Evolutionary conservation across 1,140 invertebrate genomes (phyloP), one percentile per base, ranked within the genome.

Genomic region (Orussus abietinus): DNA sequence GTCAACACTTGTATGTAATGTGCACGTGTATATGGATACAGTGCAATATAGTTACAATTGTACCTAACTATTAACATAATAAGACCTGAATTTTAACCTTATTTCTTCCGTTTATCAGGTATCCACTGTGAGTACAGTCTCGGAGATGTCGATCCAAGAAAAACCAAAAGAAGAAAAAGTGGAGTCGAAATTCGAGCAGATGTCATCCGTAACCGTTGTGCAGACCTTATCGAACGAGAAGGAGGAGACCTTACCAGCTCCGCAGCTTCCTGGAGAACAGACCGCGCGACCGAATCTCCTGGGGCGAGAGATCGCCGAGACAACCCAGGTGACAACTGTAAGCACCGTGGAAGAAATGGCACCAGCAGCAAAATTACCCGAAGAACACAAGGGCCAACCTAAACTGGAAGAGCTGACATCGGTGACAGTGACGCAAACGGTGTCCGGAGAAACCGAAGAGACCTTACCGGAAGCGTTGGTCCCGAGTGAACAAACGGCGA

Each of bases 401-500:
- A 44, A 49, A 14, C 44, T 66, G 3, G 52, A 66, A 31, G 55
- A 64, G 45, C 39, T 60, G 3, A 52, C 38, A n/a, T 57, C 68
- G 0, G 41, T 73, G 14, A 54, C 50, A 7, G 45, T 69, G 32
- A 57, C 55, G 1, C 53, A 73, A 41, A 26, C 61, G 15, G 38
- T 62, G 20, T 58, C 57, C 3, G 62, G 57, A 30, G 69, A 73
- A 43, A 49, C 43, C 9, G 69, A 70, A 53, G 31, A 51, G 20
- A 5, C 28, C 17, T 30, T 73, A 4, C 47, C 43, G 4, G 25
- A 19, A 13, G 21, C 11, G 4, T 37, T 57, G 19, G 28, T 39
- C 38, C 64, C 66, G 5, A 42, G 53, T 28, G 35, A 48, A 22
- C 59, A 62, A 29, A 61, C 38, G 5, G 33, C 33, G 5, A 4